phyloP scores from a whole-genome alignment of 2,113 vertebrate species.

The Gymnocephalus cernua region DNA sequence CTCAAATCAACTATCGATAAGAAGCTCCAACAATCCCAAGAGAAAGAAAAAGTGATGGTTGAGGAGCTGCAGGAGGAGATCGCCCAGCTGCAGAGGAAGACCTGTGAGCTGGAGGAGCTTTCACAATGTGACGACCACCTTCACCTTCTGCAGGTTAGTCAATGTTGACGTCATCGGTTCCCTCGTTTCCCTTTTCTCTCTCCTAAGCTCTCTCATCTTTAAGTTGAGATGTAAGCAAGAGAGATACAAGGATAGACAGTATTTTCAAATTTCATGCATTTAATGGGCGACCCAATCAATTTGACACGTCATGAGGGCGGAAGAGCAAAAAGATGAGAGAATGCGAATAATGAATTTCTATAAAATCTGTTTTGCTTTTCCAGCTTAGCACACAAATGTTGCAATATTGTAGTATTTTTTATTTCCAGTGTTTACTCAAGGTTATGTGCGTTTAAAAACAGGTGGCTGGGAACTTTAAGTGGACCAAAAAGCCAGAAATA shows the following conservation, averaged over 20 bases:
- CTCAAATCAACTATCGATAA: conserved; percentile 30
- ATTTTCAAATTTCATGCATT: not conserved
- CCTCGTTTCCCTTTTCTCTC: not conserved
- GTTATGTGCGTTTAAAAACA: no score
- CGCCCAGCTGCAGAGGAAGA: conserved; percentile 30
- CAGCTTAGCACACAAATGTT: no score
- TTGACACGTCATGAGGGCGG: not conserved
- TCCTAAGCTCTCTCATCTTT: no score
- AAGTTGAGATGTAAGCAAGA: not conserved
- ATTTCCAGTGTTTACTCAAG: no score
- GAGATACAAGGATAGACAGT: not conserved
- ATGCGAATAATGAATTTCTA: no score
- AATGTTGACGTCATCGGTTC: no score
- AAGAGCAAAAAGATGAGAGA: no score
- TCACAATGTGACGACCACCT: conserved; percentile 57
- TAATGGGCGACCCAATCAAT: not conserved
- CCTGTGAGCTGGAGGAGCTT: conserved; percentile 61
- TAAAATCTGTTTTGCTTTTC: no score
- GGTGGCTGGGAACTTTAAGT: not conserved
- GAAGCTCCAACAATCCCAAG: conserved; percentile 49
- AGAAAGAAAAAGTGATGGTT: conserved; percentile 1
- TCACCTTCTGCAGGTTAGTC: conserved; percentile 64
- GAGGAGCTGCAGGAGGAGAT: conserved; percentile 57
- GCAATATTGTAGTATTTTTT: no score
- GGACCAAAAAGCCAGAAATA: not conserved